Evolutionary conservation across 1,140 invertebrate genomes (phyloP), one percentile per base, ranked within the genome.

Genomic region (Lepidurus packardi): DNA sequence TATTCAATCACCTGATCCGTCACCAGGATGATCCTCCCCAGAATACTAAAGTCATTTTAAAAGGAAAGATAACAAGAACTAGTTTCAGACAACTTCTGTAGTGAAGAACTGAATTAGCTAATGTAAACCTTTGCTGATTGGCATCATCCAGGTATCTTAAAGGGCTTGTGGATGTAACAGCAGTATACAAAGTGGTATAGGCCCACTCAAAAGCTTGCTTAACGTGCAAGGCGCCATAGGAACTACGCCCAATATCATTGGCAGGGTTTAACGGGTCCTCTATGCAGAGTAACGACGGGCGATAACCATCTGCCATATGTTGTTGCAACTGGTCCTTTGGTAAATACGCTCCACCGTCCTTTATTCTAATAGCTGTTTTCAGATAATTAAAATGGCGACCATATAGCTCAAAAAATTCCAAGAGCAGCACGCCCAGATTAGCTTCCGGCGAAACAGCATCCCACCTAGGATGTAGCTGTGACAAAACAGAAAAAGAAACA

Each of bases 381-480:
- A 96, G 90, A 84, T 98, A 97, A 86, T 99, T 98, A 85, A 99
- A 99, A 84, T 96, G 93, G 79, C 93, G 88, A 34, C 97, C 97
- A 85, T 98, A 99, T 43, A 99, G 87, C 86, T 99, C 97, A 85
- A 98, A 95, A 89, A 99, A 99, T 88, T 98, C 96, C 79, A 99
- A 94, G 79, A 99, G 88, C 80, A 99, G 87, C 77, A 98, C 94
- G 79, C 96, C 97, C 44, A 99, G 87, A 88, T 99, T 98, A 73
- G 89, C 87, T 77, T 87, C 87, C 16, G 88, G 85, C 81, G 86
- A 85, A 73, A 87, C 87, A 45, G 86, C 84, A 83, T 93, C 89
- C 80, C 88, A 87, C 81, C 91, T 86, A 24, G 91, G 91, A 87
- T 94, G 92, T 81, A 93, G 86, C 90, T 92, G 88, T 73, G 86